These are phyloP conservation scores for Tetragnatha versicolor DNA, from an alignment of 1,140 invertebrate species.

Conservation along the genomic window DNA sequence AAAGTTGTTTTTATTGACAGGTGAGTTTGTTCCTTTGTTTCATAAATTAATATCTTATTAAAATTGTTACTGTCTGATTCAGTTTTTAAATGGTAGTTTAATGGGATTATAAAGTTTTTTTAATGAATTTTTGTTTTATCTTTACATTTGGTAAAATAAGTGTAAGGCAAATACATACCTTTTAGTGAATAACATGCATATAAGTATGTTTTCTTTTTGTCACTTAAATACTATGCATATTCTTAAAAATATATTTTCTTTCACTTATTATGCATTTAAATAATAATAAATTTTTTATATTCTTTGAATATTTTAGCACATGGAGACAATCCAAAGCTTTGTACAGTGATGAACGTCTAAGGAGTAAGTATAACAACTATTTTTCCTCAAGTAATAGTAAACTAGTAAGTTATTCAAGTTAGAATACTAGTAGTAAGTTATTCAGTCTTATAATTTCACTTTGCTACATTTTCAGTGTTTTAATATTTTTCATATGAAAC, in stretches of 20 bases:
- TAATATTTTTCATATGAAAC: background rate
- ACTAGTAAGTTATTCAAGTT: background rate
- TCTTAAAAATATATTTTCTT: background rate
- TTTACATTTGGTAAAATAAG: too few species aligned
- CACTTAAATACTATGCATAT: too few species aligned
- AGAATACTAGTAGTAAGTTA: background rate
- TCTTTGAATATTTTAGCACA: conserved; percentile 18
- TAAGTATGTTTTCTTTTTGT: too few species aligned
- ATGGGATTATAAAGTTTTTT: too few species aligned
- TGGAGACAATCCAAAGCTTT: conserved; percentile 50
- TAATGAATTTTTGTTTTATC: too few species aligned
- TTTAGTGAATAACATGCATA: too few species aligned
- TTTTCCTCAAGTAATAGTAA: too few species aligned
- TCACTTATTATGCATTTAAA: too few species aligned
- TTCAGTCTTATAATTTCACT: background rate
- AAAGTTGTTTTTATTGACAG: conserved; percentile 47
- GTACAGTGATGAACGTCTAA: conserved; percentile 30
- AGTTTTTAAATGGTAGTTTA: too few species aligned
- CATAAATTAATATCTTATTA: too few species aligned
- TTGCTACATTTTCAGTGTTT: background rate
- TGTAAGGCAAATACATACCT: too few species aligned
- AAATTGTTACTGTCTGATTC: too few species aligned
- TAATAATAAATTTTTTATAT: background rate
- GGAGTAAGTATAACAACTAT: background rate
- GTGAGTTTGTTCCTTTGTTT: conserved; percentile 1